phyloP scores from a whole-genome alignment of 2,888 invertebrate genomes.

The Villa cingulata region DNA sequence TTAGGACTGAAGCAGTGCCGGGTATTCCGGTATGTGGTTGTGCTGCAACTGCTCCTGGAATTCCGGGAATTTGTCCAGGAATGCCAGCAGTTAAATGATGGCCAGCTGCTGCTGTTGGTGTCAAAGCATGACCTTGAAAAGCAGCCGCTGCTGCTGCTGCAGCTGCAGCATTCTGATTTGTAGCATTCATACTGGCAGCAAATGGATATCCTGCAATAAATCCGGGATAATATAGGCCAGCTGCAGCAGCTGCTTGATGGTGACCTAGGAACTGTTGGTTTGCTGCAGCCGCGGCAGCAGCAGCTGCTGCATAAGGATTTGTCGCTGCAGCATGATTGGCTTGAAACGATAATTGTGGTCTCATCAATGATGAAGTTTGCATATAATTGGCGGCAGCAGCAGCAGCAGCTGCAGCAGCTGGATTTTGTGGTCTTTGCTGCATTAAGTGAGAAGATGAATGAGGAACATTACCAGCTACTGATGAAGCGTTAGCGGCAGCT shows the following conservation, averaged over 20 bases:
- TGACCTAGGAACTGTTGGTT: conserved; percentile 3
- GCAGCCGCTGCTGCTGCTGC: conserved; percentile 29
- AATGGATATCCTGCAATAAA: conserved; percentile 41
- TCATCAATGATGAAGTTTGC: conserved; percentile 6
- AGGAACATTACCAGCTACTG: not conserved
- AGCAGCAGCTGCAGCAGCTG: conserved; percentile 15
- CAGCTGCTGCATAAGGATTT: conserved; percentile 21
- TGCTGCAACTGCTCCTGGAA: conserved; percentile 17
- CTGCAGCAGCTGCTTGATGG: conserved; percentile 2
- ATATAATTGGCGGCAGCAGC: conserved; percentile 3
- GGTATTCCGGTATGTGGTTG: conserved; percentile 15
- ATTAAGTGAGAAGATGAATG: conserved; percentile 5
- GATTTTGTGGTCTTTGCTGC: conserved; percentile 10
- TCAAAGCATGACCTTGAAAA: conserved; percentile 3
- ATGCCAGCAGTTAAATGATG: conserved; percentile 6
- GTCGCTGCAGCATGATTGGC: conserved; percentile 13
- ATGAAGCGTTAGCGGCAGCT: not conserved
- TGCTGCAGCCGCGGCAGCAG: conserved; percentile 20
- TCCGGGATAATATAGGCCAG: conserved; percentile 34
- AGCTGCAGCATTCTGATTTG: conserved; percentile 40
- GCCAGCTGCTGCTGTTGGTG: conserved; percentile 2
- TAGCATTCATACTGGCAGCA: conserved; percentile 22
- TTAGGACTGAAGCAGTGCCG: conserved; percentile 44
- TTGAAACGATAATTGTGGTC: conserved; percentile 16
- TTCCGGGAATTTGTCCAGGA: conserved; percentile 4